These are phyloP conservation scores for Bicyclus anynana DNA, from an alignment of 1,140 invertebrate species.

Conservation along the genomic window DNA sequence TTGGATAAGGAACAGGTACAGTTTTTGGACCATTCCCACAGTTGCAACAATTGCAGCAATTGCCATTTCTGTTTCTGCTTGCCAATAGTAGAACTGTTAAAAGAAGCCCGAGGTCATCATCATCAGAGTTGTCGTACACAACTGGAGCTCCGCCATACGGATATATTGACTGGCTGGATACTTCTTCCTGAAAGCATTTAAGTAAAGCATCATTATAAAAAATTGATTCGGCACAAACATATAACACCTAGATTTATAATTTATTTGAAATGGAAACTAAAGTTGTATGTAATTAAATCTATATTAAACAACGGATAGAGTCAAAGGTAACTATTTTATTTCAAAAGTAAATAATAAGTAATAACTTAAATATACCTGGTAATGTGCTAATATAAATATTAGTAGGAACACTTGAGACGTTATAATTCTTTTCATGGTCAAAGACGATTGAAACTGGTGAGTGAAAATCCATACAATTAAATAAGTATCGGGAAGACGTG, in stretches of 20 bases:
- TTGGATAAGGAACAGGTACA: slow-evolving; percentile 43
- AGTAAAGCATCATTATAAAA: slow-evolving; percentile 4
- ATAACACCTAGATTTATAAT: too few species aligned
- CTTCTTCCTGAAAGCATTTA: slow-evolving; percentile 39
- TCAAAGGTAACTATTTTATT: too few species aligned
- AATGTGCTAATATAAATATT: neutral
- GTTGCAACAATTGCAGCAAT: slow-evolving; percentile 35
- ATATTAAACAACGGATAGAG: too few species aligned
- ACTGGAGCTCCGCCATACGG: slow-evolving; percentile 32
- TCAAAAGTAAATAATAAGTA: neutral
- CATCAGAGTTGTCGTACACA: slow-evolving; percentile 26
- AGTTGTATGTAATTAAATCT: too few species aligned
- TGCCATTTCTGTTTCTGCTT: slow-evolving; percentile 33
- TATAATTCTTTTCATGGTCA: slow-evolving; percentile 10
- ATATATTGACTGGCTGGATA: slow-evolving; percentile 31
- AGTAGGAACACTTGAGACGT: slow-evolving; percentile 9
- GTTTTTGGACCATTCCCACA: slow-evolving; percentile 23
- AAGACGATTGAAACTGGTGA: slow-evolving; percentile 3
- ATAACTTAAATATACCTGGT: neutral
- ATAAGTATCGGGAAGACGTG: slow-evolving; percentile 4
- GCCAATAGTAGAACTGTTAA: slow-evolving; percentile 44
- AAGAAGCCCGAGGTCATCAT: slow-evolving; percentile 47
- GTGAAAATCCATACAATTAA: slow-evolving; percentile 8
- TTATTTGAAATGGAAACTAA: too few species aligned
- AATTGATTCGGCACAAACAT: neutral